phyloP scores from a whole-genome alignment of 2,113 vertebrate genomes.

The Catharus minimus region DNA sequence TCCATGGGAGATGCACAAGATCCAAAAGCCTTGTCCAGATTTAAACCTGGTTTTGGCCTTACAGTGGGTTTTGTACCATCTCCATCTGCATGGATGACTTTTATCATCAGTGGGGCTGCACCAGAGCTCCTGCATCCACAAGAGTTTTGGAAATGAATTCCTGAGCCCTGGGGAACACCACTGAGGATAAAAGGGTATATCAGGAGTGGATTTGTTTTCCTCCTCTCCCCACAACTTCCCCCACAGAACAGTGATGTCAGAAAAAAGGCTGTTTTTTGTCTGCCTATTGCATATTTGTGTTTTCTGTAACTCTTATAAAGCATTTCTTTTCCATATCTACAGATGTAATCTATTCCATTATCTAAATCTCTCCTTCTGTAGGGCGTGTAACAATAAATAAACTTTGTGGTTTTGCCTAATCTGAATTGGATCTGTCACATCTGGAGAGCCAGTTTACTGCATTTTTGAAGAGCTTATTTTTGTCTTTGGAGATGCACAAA shows the following conservation, averaged over 20 bases:
- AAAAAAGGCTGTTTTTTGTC: background rate
- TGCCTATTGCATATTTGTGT: background rate
- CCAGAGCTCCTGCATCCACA: background rate
- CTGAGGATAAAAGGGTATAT: background rate
- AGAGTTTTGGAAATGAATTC: background rate
- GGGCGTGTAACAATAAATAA: background rate
- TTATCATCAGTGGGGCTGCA: background rate
- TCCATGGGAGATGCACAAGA: background rate
- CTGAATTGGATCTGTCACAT: background rate
- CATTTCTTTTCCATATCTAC: background rate
- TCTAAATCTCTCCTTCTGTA: background rate
- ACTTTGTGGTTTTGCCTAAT: background rate
- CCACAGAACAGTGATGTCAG: rapidly evolving
- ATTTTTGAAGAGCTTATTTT: background rate
- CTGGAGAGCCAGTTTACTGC: background rate
- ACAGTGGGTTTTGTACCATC: background rate
- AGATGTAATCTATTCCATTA: background rate
- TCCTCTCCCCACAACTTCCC: rapidly evolving
- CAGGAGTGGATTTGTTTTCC: background rate
- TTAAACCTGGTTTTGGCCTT: background rate
- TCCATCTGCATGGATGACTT: background rate
- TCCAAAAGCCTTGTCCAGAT: background rate
- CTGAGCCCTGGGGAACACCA: background rate
- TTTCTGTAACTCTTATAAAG: background rate
- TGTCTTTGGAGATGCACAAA: slow-evolving; percentile 14